Evolutionary conservation across 2,797 vertebrate species (phyloP).

Genomic region (Podargus strigoides): DNA sequence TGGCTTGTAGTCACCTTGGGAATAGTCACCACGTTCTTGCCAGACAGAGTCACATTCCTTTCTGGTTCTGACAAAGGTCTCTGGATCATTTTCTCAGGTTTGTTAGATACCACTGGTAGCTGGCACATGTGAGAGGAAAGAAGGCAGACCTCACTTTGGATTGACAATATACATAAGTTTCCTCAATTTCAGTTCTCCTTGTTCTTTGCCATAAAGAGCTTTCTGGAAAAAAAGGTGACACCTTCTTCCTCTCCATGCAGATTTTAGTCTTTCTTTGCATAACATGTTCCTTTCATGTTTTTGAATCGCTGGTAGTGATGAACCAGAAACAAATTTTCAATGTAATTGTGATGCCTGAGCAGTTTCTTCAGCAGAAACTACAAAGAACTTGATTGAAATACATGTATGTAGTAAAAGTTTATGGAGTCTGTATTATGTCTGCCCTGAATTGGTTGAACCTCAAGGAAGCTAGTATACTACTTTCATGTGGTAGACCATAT

Average conservation of each 20-base stretch:
- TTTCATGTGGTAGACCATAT: neutral
- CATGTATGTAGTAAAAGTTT: neutral
- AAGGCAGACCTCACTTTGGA: neutral
- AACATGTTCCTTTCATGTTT: neutral
- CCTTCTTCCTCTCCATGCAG: neutral
- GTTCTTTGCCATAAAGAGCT: neutral
- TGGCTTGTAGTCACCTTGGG: slow-evolving; percentile 17
- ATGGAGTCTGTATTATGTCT: neutral
- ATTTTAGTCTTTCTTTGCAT: neutral
- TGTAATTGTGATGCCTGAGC: neutral
- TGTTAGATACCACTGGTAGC: neutral
- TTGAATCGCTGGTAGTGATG: neutral
- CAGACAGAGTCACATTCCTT: slow-evolving; percentile 2
- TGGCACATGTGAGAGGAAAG: neutral
- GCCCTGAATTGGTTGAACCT: neutral
- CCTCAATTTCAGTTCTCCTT: neutral
- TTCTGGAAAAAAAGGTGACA: neutral
- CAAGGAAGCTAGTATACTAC: neutral
- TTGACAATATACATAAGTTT: neutral
- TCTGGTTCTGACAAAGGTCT: slow-evolving; percentile 45
- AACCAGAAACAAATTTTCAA: neutral
- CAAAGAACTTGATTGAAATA: neutral
- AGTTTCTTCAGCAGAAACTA: neutral
- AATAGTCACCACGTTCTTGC: slow-evolving; percentile 28
- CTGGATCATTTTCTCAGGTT: neutral